These are phyloP conservation scores for Ommatoiulus sabulosus DNA, from an alignment of 2,888 invertebrate genomes.

Conservation along the genomic window DNA sequence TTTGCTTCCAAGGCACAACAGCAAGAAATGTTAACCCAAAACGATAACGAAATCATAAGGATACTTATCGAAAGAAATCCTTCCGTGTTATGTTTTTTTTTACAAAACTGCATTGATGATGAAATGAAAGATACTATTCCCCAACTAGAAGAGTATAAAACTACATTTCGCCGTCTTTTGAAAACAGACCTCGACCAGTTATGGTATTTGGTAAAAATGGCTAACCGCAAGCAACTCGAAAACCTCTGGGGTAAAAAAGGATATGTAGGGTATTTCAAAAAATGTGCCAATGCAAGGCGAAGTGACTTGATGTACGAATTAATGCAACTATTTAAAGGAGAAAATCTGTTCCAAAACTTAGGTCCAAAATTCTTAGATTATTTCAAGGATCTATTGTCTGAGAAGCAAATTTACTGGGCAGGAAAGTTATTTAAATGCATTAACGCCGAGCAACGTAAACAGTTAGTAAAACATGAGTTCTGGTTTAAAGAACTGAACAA, in stretches of 20 bases:
- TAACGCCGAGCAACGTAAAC: neutral
- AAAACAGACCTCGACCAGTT: neutral
- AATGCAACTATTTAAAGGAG: neutral
- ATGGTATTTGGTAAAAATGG: neutral
- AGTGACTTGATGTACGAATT: neutral
- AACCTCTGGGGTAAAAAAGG: too few relatives aligned
- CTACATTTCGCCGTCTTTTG: neutral
- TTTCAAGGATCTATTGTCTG: neutral
- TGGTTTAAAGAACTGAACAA: neutral
- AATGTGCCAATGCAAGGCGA: neutral
- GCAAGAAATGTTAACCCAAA: neutral
- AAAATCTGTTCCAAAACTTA: neutral
- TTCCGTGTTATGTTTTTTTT: neutral
- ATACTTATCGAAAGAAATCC: neutral
- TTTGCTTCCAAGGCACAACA: neutral
- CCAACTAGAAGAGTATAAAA: neutral
- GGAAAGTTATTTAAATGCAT: neutral
- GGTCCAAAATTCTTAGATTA: too few relatives aligned
- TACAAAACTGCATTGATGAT: neutral
- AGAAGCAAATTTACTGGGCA: neutral
- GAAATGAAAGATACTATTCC: neutral
- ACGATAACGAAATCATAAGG: neutral
- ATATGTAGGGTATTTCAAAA: neutral
- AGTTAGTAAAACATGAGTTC: neutral
- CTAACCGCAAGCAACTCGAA: slow-evolving; percentile 19